Base-by-base conservation (phyloP, 2,797 vertebrate genomes). In the Aotus griseimembra region DNA sequence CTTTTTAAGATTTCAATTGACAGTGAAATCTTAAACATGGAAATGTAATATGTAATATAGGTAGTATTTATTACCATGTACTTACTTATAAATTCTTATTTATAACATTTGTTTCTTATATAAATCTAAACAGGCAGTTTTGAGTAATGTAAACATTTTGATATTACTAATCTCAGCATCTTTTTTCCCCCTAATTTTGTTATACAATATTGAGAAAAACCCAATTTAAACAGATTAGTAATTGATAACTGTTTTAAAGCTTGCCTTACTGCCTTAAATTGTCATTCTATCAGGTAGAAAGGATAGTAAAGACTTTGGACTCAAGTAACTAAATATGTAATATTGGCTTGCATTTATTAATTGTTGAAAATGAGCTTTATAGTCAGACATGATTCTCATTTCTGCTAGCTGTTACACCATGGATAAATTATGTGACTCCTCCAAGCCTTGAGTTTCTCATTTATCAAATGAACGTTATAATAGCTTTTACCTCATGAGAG, bases 321-420 rank as follows among this genome's bases (percentile, higher is more conserved):
- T 86, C 84, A 44, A 39, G 52, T 96, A 41, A 61, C 2, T 48
- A 92, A 82, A 33, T 82, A 70, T 75, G n/a, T 84, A 48, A 73
- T 22, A 20, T 48, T 46, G 87, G n/a, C 39, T 93, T 93, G n/a
- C 5, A 61, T 22, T 83, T 93, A 82, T 89, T 88, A 64, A 57
- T 88, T 39, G 55, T 77, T 93, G 48, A 91, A 88, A 95, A 76
- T 86, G 39, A 22, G 64, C 44, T 86, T 87, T 83, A 17, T 52
- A 73, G 70, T 91, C 80, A 77, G 30, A 82, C 4, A 41, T 15
- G 36, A 72, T 82, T 79, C 36, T 44, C 26, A 48, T 97, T 88
- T 87, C 67, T 77, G 12, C 67, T 52, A 44, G 8, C 26, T 89
- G 0, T 89, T 30, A 85, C 4, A 50, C 28, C 26, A 12, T 79